These are phyloP conservation scores for Pollachius pollachius DNA, from an alignment of 2,113 vertebrate genomes.

Conservation along the genomic window DNA sequence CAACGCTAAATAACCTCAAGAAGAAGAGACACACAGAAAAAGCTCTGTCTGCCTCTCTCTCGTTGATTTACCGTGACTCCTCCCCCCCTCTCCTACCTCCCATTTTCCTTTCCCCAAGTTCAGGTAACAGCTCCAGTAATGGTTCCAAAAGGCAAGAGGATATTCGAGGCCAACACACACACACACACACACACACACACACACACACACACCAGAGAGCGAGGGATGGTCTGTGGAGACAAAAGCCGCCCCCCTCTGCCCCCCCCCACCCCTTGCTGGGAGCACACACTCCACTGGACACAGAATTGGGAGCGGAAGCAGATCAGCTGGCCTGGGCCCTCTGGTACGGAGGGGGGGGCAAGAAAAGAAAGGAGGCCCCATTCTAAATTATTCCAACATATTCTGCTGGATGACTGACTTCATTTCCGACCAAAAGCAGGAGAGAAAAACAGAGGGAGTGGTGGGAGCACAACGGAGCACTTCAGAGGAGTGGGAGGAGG, in stretches of 20 bases:
- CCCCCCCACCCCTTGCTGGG: slow-evolving; percentile 59
- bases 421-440: slow-evolving; percentile 70
- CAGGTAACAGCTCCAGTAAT: slow-evolving; percentile 12
- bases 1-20: neutral
- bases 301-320: slow-evolving; percentile 72
- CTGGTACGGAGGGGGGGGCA: slow-evolving; percentile 20
- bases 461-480: slow-evolving; percentile 34
- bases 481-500: slow-evolving; percentile 20
- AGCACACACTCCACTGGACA: slow-evolving; percentile 74
- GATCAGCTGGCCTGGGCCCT: slow-evolving; percentile 71
- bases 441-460: slow-evolving; percentile 54
- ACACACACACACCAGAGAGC: slow-evolving; percentile 10
- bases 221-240: slow-evolving; percentile 52
- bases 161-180: slow-evolving; percentile 25
- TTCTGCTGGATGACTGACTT: slow-evolving; percentile 79
- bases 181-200: slow-evolving; percentile 2
- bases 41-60: neutral
- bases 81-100: neutral
- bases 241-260: slow-evolving; percentile 60
- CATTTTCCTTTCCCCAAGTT: slow-evolving; percentile 12
- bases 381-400: slow-evolving; percentile 75
- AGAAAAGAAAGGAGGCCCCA: slow-evolving; percentile 53
- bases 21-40: neutral
- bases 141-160: slow-evolving; percentile 21
- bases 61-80: neutral